Base-by-base conservation (phyloP, 1,140 invertebrate species). In the Sitophilus oryzae region DNA sequence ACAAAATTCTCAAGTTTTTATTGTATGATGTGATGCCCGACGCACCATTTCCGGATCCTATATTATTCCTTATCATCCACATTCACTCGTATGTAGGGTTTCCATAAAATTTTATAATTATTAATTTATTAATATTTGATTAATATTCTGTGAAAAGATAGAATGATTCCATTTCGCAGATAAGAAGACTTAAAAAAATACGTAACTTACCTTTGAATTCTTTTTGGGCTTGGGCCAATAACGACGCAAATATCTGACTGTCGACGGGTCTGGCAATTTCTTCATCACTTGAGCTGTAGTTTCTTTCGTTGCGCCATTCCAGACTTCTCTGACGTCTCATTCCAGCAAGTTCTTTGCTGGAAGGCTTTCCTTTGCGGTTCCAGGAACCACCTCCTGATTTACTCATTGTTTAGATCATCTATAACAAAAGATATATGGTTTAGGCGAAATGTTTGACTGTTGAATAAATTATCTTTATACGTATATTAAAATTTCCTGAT, bases 271-370 rank as follows among this genome's bases (percentile, higher is more conserved):
- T 71, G 59, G 77, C 63, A 57, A 80, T 74, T 66, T 80, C 80
- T 49, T 82, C 82, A 55, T 83, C 81, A 66, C 81, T 82, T 66
- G 78, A 80, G 56, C 80, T 82, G 66, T 81, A 82, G 42, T 79
- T 74, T 59, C 78, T 72, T 67, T 82, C 78, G 62, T 79, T 78
- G 55, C 77, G 72, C 79, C 79, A 81, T 68, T 81, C 79, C 37
- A 79, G 74, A 56, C 79, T 81, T 35, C 79, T 75, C 69, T 82
- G 80, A 36, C 79, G 73, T 50, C 79, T 76, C 65, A 82, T 72
- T 30, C 74, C 74, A 23, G 64, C 54, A 61, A 73, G 65, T 61
- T 66, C 69, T 64, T 74, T 73, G 43, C n/a, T 51, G 22, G 55
- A 25, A 41, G 71, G 67, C 37, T 72, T 70, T 35, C 71, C 68